Evolutionary conservation across 2,113 vertebrate genomes (phyloP).

Genomic region (Proterorhinus semilunaris): DNA sequence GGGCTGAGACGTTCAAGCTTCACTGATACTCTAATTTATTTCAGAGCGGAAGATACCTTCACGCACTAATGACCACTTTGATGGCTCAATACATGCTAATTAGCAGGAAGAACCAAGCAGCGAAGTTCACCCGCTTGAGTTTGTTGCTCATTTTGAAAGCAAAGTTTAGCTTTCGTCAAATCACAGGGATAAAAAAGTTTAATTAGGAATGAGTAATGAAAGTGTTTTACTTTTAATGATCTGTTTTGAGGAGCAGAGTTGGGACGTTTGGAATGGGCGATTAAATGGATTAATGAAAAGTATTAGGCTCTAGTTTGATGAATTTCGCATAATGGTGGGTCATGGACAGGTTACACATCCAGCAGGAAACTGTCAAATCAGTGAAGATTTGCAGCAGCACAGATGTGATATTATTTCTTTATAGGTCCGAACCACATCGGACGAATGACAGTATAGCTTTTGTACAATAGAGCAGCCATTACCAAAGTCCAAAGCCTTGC

Average conservation of each 20-base stretch:
- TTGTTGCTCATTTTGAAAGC: constrained; percentile 4
- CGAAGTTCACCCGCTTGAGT: constrained; percentile 18
- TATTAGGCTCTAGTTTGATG: background rate
- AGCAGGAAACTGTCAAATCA: background rate
- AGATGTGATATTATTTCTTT: too few relatives aligned
- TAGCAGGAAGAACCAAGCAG: constrained; percentile 4
- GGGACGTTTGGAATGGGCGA: background rate
- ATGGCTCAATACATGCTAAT: constrained; percentile 30
- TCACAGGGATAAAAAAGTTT: constrained; percentile 1
- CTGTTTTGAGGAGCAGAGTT: background rate
- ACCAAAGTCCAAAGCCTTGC: too few relatives aligned
- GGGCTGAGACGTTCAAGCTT: constrained; percentile 10
- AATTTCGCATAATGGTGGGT: background rate
- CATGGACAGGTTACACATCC: background rate
- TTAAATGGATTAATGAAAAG: background rate
- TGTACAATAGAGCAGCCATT: too few relatives aligned
- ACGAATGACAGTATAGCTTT: too few relatives aligned
- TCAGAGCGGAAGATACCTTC: constrained; percentile 7
- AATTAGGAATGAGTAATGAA: background rate
- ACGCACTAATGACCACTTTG: constrained; percentile 25
- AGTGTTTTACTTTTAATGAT: background rate
- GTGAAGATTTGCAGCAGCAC: too few relatives aligned
- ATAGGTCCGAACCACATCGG: too few relatives aligned
- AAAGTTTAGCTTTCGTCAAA: background rate
- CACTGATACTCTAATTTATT: constrained; percentile 37